phyloP scores from a whole-genome alignment of 2,797 vertebrate genomes.

The Malacoraja senta region DNA sequence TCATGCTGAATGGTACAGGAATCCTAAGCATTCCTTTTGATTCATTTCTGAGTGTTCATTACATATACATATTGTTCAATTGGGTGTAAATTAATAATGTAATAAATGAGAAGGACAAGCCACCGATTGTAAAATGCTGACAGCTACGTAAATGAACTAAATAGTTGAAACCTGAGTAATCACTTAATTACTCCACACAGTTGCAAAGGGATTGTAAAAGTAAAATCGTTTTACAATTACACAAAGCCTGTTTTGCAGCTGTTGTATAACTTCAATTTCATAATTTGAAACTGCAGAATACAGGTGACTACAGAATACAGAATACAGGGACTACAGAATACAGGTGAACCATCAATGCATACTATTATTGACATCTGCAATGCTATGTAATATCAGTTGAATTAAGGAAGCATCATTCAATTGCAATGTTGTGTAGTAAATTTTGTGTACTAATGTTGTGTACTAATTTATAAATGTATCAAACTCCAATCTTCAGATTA shows the following conservation, averaged over 20 bases:
- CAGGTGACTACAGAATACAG: neutral
- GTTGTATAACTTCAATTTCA: neutral
- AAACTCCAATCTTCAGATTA: neutral
- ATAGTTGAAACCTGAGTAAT: neutral
- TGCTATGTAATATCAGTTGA: neutral
- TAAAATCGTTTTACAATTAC: neutral
- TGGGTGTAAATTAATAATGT: neutral
- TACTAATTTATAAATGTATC: neutral
- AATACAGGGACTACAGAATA: neutral
- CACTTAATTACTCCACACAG: neutral
- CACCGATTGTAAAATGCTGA: neutral
- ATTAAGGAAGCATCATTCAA: neutral
- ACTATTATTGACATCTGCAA: neutral
- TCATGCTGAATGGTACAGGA: no score
- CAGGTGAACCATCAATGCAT: neutral
- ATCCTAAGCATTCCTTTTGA: neutral
- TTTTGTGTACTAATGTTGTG: no score
- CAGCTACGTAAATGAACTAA: neutral
- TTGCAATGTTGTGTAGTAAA: neutral
- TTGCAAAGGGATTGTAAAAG: neutral
- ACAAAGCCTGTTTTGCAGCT: conserved; percentile 1
- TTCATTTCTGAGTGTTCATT: neutral
- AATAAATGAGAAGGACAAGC: neutral
- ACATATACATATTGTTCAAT: neutral
- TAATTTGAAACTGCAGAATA: conserved; percentile 1